phyloP scores from a whole-genome alignment of 1,140 invertebrate genomes.

The Episyrphus balteatus region DNA sequence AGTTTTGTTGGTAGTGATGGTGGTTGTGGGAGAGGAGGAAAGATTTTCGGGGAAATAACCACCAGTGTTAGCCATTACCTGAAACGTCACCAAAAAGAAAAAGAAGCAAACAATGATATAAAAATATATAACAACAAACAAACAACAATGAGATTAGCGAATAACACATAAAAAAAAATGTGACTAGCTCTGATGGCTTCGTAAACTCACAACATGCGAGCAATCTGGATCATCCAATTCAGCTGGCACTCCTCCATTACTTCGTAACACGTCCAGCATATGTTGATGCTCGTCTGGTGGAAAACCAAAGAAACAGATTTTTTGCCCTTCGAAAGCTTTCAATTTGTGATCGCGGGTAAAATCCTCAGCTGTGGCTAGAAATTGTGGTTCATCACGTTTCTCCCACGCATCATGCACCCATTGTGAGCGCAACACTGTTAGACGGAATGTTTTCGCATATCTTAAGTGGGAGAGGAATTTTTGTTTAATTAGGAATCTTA shows the following conservation, averaged over 20 bases:
- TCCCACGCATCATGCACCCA: conserved; percentile 86
- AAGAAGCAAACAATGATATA: conserved; percentile 4
- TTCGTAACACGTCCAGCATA: conserved; percentile 77
- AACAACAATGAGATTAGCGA: background rate
- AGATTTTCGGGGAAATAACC: conserved; percentile 20
- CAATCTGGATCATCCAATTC: conserved; percentile 66
- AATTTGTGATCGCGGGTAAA: conserved; percentile 63
- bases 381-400: conserved; percentile 53
- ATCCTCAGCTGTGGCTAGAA: conserved; percentile 53
- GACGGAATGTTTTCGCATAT: conserved; percentile 76
- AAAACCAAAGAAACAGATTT: conserved; percentile 82
- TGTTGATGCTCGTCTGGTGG: conserved; percentile 75
- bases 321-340: conserved; percentile 77
- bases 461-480: conserved; percentile 35
- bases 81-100: conserved; percentile 14
- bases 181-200: background rate
- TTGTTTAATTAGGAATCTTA: background rate
- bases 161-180: background rate
- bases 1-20: conserved; percentile 17
- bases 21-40: background rate
- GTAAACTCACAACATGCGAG: conserved; percentile 72
- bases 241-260: conserved; percentile 71
- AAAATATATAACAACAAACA: conserved; percentile 1
- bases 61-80: conserved; percentile 37
- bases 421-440: conserved; percentile 74